Evolutionary conservation across 2,888 invertebrate species (phyloP), one percentile per base, ranked within the genome.

Genomic region (Lasioglossum morio): DNA sequence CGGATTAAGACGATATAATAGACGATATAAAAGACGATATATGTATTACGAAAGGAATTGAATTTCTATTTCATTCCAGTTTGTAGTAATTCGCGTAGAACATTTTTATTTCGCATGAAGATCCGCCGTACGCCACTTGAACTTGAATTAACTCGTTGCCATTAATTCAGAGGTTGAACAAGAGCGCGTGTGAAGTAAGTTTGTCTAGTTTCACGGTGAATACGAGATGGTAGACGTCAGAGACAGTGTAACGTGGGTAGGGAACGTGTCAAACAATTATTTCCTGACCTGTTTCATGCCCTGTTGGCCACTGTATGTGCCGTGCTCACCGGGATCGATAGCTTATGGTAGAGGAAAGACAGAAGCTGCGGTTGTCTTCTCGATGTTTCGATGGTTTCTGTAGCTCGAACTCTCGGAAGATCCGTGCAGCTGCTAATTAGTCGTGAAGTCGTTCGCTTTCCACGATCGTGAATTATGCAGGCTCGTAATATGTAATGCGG

Each of bases 401-500:
- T 34, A 69, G 34, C 40, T 76, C 37, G 19, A 46, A 37, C 57
- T 63, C 8, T 19, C 30, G n/a, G 27, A 48, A 63, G 73, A 48
- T 27, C 63, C n/a, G 37, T 30, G 48, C 48, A 48, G 16, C 66
- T 66, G 16, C 63, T 53, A 74, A 80, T 69, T 74, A 69, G 66
- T 53, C 69, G 27, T n/a, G 30, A 73, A 69, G 30, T 34, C 27
- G 75, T 34, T 4, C 3, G 16, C 23, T 19, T 19, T 72, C 70
- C 60, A 34, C 72, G 70, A 72, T 40, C 57, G 43, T 63, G 57
- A 77, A 69, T 77, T 69, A 43, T 70, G 43, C 57, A 74, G 77
- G 48, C 63, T 79, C 76, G 66, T 80, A 72, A 84, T 80, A 81
- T 72, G 80, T 82, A 84, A 82, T 73, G 73, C 78, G 82, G 79